phyloP scores from a whole-genome alignment of 2,113 vertebrate genomes.

The Tamias sibiricus region DNA sequence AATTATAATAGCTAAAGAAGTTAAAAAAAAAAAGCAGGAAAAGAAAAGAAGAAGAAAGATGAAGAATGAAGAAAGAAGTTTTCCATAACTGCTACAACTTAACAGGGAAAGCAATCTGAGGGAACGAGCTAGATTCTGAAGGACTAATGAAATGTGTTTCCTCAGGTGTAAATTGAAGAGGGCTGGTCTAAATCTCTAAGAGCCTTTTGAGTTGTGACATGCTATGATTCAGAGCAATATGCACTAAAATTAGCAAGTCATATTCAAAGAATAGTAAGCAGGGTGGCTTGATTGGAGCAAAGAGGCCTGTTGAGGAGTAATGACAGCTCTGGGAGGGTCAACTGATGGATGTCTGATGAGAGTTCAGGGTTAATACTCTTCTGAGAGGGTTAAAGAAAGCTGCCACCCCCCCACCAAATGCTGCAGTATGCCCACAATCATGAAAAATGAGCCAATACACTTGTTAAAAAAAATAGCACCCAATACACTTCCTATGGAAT shows the following conservation, averaged over 20 bases:
- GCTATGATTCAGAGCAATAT: slow-evolving; percentile 68
- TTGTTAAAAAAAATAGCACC: slow-evolving; percentile 39
- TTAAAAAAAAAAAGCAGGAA: neutral
- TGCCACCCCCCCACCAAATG: neutral
- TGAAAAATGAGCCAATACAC: neutral
- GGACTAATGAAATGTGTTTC: slow-evolving; percentile 63
- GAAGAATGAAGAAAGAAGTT: neutral
- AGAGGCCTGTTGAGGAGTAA: slow-evolving; percentile 1
- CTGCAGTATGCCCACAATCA: neutral
- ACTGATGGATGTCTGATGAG: neutral
- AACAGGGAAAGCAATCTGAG: slow-evolving; percentile 23
- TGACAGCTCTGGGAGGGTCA: slow-evolving; percentile 24
- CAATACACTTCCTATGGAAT: neutral
- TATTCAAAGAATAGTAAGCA: slow-evolving; percentile 14
- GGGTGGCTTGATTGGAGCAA: slow-evolving; percentile 48
- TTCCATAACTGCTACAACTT: neutral
- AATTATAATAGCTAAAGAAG: slow-evolving; percentile 12
- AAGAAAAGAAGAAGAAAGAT: too few relatives aligned
- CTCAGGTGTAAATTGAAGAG: slow-evolving; percentile 69
- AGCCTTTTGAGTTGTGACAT: slow-evolving; percentile 65
- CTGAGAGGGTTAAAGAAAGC: neutral
- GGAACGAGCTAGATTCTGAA: slow-evolving; percentile 29
- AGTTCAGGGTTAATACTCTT: neutral
- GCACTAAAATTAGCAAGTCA: slow-evolving; percentile 66
- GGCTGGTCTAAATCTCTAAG: slow-evolving; percentile 55